Conservation (phyloP, 2,113 vertebrate species). For the Atrichornis clamosus region DNA sequence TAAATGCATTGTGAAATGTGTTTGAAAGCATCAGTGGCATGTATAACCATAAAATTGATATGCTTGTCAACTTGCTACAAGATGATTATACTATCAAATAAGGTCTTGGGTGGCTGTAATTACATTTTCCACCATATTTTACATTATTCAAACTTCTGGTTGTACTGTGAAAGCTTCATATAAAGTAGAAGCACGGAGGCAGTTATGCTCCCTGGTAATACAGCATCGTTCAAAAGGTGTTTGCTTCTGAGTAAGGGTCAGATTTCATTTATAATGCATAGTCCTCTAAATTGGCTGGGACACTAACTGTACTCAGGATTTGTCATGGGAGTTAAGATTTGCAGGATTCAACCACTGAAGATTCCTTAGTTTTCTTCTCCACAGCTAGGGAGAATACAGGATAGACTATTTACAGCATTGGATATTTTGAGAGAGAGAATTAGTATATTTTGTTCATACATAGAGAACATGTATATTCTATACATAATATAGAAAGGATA, state of each 20-base stretch:
- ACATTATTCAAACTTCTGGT: not conserved
- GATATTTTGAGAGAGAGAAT: not conserved
- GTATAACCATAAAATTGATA: not conserved
- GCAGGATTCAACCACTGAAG: not conserved
- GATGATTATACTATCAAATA: not conserved
- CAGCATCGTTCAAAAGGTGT: not conserved
- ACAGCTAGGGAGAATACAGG: not conserved
- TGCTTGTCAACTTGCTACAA: not conserved
- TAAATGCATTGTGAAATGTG: not conserved
- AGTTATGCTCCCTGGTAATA: not conserved
- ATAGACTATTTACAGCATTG: not conserved
- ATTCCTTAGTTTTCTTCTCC: not conserved
- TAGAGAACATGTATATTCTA: not conserved
- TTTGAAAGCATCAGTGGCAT: not conserved
- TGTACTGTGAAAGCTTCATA: not conserved
- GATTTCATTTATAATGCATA: not conserved
- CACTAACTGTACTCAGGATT: not conserved
- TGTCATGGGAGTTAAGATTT: not conserved
- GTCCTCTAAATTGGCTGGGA: not conserved
- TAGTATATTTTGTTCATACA: not conserved
- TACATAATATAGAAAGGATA: not conserved
- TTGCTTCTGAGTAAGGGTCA: not conserved
- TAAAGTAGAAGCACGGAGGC: not conserved
- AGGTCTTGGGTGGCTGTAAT: not conserved
- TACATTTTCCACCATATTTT: not conserved